Evolutionary conservation across 2,797 vertebrate genomes (phyloP).

Genomic region (Rhabdomys pumilio): DNA sequence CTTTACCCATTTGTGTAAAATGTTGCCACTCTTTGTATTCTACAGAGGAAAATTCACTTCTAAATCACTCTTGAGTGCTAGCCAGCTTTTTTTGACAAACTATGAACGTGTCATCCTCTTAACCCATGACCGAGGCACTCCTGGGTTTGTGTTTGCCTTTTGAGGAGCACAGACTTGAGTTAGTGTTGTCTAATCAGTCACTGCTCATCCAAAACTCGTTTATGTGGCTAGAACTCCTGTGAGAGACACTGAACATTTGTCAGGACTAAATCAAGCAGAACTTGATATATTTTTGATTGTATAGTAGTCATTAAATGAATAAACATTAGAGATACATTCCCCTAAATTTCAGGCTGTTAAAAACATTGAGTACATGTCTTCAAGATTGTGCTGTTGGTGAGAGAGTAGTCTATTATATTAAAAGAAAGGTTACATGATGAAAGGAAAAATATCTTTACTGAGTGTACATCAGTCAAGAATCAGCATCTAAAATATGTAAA

Average conservation of each 20-base stretch:
- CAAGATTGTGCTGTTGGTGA: neutral
- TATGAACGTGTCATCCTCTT: neutral
- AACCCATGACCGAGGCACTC: neutral
- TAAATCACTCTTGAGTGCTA: neutral
- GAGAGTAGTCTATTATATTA: conserved; percentile 39
- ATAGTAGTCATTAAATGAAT: conserved; percentile 21
- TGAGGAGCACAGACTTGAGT: neutral
- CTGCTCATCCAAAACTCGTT: neutral
- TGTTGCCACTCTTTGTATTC: neutral
- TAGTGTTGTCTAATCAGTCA: neutral
- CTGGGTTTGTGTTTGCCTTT: neutral
- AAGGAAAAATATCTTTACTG: neutral
- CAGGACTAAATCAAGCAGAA: conserved; percentile 1
- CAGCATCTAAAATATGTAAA: neutral
- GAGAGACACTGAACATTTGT: neutral
- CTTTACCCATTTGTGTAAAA: neutral
- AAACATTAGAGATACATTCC: conserved; percentile 39
- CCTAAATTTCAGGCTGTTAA: conserved; percentile 25
- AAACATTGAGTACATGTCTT: conserved; percentile 17
- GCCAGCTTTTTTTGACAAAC: neutral
- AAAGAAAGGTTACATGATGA: neutral
- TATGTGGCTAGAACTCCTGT: neutral
- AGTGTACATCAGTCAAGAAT: neutral
- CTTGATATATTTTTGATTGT: neutral
- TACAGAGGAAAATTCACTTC: conserved; percentile 22